phyloP scores from a whole-genome alignment of 2,797 vertebrate species.

The Ammospiza maritima region DNA sequence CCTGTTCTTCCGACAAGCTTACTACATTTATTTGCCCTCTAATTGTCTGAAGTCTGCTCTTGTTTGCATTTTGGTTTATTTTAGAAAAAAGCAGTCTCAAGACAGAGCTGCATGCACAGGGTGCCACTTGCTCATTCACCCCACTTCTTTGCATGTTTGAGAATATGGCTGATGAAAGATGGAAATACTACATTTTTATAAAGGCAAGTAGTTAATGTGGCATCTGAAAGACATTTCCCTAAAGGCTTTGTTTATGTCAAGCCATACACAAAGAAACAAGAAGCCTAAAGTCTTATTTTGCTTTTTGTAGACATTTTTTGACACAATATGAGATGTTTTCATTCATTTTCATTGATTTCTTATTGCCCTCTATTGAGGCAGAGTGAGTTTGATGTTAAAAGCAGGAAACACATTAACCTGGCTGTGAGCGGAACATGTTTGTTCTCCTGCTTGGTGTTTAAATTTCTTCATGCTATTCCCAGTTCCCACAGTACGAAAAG shows the following conservation, averaged over 20 bases:
- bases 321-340: neutral
- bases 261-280: neutral
- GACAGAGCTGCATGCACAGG: neutral
- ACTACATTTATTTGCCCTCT: neutral
- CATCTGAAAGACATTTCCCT: neutral
- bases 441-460: neutral
- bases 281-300: constrained; percentile 3
- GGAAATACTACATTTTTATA: constrained; percentile 27
- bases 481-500: neutral
- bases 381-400: neutral
- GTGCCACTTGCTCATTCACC: constrained; percentile 3
- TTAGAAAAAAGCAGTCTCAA: neutral
- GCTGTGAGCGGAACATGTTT: neutral
- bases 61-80: neutral
- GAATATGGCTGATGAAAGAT: neutral
- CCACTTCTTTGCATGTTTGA: neutral
- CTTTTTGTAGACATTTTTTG: neutral
- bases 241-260: neutral
- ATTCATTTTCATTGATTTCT: constrained; percentile 57
- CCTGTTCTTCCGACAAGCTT: constrained; percentile 57
- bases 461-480: neutral
- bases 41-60: neutral
- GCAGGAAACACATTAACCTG: neutral
- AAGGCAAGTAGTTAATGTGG: neutral
- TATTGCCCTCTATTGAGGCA: neutral